A percentile compares a stretch with the other conserved stretches of the same genome.
Evolutionary conservation across 2,797 vertebrate genomes (phyloP).

Genomic region (Stomatorhinus walkeri): DNA sequence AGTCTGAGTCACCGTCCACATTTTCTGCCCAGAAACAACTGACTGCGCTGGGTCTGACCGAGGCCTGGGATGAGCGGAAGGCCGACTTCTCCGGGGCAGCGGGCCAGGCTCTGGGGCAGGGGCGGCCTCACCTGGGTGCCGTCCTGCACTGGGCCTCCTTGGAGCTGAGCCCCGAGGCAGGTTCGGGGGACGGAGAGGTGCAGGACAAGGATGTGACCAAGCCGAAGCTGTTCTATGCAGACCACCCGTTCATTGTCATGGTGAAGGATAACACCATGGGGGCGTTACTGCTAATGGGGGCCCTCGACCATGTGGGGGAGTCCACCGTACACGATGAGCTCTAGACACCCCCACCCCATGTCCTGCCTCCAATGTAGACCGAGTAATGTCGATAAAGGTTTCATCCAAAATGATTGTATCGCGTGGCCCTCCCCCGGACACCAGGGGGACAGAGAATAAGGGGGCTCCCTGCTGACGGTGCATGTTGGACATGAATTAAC

Average conservation of each 20-base stretch:
- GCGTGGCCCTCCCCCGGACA: background rate
- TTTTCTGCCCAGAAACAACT: slow-evolving; percentile 45
- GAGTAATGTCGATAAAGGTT: background rate
- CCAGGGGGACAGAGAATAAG: background rate
- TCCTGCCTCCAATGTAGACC: background rate
- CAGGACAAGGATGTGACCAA: slow-evolving; percentile 41
- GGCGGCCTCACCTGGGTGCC: slow-evolving; percentile 45
- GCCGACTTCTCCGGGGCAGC: slow-evolving; percentile 51
- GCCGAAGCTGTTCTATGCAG: slow-evolving; percentile 52
- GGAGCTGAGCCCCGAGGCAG: slow-evolving; percentile 45
- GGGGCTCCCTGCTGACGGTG: background rate
- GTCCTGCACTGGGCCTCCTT: slow-evolving; percentile 55
- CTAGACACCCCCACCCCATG: slow-evolving; percentile 30
- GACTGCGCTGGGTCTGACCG: slow-evolving; percentile 49
- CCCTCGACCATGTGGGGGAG: slow-evolving; percentile 49
- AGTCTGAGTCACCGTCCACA: background rate
- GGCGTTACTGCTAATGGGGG: slow-evolving; percentile 56
- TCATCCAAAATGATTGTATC: background rate
- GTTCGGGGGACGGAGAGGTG: slow-evolving; percentile 21
- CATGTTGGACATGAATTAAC: background rate
- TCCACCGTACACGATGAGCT: slow-evolving; percentile 53
- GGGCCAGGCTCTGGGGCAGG: slow-evolving; percentile 24
- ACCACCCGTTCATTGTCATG: slow-evolving; percentile 54
- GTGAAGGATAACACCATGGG: slow-evolving; percentile 47
- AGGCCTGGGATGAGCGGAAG: slow-evolving; percentile 46